phyloP scores from a whole-genome alignment of 2,113 vertebrate genomes.

The Paradoxurus hermaphroditus region DNA sequence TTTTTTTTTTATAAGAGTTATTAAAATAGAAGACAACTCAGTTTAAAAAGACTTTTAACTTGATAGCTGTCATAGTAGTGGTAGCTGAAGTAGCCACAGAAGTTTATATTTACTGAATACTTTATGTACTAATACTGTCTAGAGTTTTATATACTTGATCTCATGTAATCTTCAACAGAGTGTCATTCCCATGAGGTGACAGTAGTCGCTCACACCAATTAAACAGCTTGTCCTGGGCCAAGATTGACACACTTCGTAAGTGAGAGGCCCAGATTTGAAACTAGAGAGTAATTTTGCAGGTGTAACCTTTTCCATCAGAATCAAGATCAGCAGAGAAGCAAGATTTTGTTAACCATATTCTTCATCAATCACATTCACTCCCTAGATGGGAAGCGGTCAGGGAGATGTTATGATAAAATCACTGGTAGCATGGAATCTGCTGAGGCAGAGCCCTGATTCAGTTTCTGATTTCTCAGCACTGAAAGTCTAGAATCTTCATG shows the following conservation, averaged over 20 bases:
- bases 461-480: not conserved
- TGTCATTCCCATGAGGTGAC: no score
- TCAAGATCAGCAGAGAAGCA: not conserved
- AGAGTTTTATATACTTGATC: not conserved
- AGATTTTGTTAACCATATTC: not conserved
- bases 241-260: not conserved
- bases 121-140: not conserved
- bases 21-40: not conserved
- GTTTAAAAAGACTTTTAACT: not conserved
- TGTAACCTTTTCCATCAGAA: not conserved
- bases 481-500: not conserved
- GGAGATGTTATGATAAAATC: not conserved
- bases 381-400: no score
- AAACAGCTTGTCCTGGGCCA: not conserved
- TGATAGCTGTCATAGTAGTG: not conserved
- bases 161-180: not conserved
- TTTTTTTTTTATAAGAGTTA: not conserved
- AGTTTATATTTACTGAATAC: not conserved
- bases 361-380: not conserved
- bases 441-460: not conserved
- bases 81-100: not conserved
- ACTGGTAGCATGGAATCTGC: no score
- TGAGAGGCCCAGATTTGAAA: not conserved
- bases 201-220: not conserved
- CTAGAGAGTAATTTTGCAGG: not conserved